Evolutionary conservation across 2,797 vertebrate species (phyloP), one percentile per base, ranked within the genome.

Genomic region (Chrysocyon brachyurus): DNA sequence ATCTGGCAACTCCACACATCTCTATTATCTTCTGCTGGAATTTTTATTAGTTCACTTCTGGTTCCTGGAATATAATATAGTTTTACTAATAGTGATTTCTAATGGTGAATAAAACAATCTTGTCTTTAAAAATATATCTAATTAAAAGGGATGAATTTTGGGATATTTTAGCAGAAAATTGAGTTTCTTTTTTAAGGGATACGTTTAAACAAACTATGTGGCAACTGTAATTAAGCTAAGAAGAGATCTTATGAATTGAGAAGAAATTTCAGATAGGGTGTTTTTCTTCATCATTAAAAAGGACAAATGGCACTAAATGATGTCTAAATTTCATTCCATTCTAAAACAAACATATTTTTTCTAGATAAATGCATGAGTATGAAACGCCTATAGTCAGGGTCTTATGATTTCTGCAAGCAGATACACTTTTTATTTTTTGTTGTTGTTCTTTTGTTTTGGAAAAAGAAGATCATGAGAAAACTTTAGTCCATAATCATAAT

Each of bases 31-130:
- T 91, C 56, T 59, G 5, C 40, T 59, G 17, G 6, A 82, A 66
- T 19, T 91, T 75, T 85, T 96, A 79, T 75, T 75, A 85, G 90
- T 64, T 66, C 22, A 83, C 79, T 96, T 81, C 6, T 75, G 2
- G 68, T 95, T 70, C 22, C 56, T 83, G 21, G 26, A 36, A 52
- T 28, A 81, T 21, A 36, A 52, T 28, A 83, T 10, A 61, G 28
- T n/a, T 36, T 56, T 61, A 33, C 11, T 21, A 92, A 81, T 2
- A 68, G 17, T 77, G 16, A 40, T 28, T 90, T 90, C 10, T 64
- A 70, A 87, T 68, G 17, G 31, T 33, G 12, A 89, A 83, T 40
- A 64, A 24, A 52, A 91, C 12, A 81, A 33, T 64, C 7, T 72
- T 89, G 12, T 59, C 24, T 82, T 57, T 81, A 59, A 93, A 96